These are phyloP conservation scores for Anastrepha obliqua DNA, from an alignment of 1,140 invertebrate species.

Conservation along the genomic window DNA sequence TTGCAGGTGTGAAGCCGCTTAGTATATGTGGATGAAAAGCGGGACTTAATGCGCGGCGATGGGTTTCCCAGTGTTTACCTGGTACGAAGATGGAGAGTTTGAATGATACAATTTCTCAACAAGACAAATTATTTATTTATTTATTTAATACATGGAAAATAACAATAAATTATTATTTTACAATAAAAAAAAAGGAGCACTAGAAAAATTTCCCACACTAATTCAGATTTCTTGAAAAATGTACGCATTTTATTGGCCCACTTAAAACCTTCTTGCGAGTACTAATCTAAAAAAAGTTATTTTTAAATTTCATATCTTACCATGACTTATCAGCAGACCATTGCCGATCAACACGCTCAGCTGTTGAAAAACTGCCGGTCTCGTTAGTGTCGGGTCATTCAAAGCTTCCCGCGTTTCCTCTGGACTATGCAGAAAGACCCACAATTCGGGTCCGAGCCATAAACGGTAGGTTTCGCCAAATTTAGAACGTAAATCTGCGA, in stretches of 20 bases:
- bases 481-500: constrained; percentile 63
- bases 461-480: constrained; percentile 66
- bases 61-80: constrained; percentile 63
- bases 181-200: no score
- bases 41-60: constrained; percentile 65
- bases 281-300: no score
- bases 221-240: no score
- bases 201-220: no score
- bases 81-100: not conserved
- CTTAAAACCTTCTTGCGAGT: no score
- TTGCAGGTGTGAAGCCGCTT: constrained; percentile 58
- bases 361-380: constrained; percentile 65
- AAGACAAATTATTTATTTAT: no score
- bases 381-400: constrained; percentile 63
- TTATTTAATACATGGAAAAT: no score
- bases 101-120: no score
- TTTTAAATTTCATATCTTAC: constrained; percentile 34
- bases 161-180: no score
- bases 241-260: no score
- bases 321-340: constrained; percentile 68
- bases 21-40: constrained; percentile 66
- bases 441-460: constrained; percentile 67
- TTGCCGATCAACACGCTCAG: constrained; percentile 67
- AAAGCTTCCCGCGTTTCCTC: constrained; percentile 68
- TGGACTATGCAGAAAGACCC: constrained; percentile 68